Conservation (phyloP, 2,797 vertebrate species). For the Notamacropus eugenii region DNA sequence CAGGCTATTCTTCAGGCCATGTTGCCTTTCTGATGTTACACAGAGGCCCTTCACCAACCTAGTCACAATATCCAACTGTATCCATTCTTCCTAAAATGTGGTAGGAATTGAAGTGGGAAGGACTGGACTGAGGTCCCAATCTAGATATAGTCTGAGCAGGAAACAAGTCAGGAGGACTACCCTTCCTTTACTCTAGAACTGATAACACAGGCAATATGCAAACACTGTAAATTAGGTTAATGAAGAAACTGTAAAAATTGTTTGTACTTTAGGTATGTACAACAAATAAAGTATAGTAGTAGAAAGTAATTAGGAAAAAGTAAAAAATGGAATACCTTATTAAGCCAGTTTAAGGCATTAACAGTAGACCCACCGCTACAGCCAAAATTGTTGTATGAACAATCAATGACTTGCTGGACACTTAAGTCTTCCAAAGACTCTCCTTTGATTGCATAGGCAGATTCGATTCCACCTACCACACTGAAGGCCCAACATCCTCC, state of each 20-base stretch:
- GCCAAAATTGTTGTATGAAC: conserved; percentile 89
- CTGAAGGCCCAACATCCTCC: conserved; percentile 97
- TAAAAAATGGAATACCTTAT: conserved; percentile 84
- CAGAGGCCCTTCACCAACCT: neutral
- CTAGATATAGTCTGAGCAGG: neutral
- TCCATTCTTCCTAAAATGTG: neutral
- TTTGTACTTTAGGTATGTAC: neutral
- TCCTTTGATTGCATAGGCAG: conserved; percentile 87
- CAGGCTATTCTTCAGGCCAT: neutral
- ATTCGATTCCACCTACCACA: conserved; percentile 90
- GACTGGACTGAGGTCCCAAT: neutral
- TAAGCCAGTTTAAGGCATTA: conserved; percentile 89
- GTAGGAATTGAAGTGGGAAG: neutral
- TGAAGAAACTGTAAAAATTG: neutral
- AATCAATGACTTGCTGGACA: conserved; percentile 95
- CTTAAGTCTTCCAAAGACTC: conserved; percentile 88
- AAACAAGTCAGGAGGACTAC: neutral
- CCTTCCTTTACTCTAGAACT: neutral
- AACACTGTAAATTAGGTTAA: neutral
- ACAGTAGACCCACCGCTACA: conserved; percentile 90
- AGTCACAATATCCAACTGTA: neutral
- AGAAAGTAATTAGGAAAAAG: neutral
- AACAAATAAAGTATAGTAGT: neutral
- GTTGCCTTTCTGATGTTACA: neutral
- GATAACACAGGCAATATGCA: neutral